A percentile compares a stretch with the other conserved stretches of the same genome.
Conservation (phyloP, 2,797 vertebrate genomes). For the Gymnothorax reevesii region DNA sequence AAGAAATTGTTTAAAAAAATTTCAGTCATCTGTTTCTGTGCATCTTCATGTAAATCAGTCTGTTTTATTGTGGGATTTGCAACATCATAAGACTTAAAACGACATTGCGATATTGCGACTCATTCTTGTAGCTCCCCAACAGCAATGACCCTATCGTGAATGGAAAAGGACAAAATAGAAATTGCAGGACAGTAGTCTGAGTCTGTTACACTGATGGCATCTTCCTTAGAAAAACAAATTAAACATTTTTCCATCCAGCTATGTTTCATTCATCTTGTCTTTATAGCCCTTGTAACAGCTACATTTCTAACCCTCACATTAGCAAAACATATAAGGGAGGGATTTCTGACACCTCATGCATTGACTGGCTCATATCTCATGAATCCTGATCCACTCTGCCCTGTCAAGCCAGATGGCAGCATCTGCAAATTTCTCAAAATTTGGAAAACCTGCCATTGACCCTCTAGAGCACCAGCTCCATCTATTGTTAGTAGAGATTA, state of each 20-base stretch:
- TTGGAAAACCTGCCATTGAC: too few relatives aligned
- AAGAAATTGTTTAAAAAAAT: neutral
- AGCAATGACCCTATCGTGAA: neutral
- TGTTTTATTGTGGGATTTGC: neutral
- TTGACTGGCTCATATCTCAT: neutral
- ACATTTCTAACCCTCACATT: constrained; percentile 1
- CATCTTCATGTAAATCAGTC: neutral
- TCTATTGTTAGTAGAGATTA: too few relatives aligned
- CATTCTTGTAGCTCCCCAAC: neutral
- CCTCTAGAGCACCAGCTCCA: too few relatives aligned
- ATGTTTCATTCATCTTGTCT: constrained; percentile 20
- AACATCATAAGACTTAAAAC: neutral
- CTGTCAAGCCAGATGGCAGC: too few relatives aligned
- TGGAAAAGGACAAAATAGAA: constrained; percentile 18
- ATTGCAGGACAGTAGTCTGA: constrained; percentile 23
- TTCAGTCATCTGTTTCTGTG: neutral
- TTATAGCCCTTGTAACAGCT: neutral
- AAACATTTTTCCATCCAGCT: constrained; percentile 12
- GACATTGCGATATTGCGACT: neutral
- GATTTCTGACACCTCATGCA: constrained; percentile 13
- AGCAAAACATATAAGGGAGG: neutral
- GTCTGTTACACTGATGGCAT: constrained; percentile 23
- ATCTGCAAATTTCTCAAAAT: too few relatives aligned
- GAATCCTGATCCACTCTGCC: too few relatives aligned
- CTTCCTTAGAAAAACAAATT: constrained; percentile 30